Evolutionary conservation across 2,888 invertebrate genomes (phyloP), one percentile per base, ranked within the genome.

Genomic region (Eilema sororculum): DNA sequence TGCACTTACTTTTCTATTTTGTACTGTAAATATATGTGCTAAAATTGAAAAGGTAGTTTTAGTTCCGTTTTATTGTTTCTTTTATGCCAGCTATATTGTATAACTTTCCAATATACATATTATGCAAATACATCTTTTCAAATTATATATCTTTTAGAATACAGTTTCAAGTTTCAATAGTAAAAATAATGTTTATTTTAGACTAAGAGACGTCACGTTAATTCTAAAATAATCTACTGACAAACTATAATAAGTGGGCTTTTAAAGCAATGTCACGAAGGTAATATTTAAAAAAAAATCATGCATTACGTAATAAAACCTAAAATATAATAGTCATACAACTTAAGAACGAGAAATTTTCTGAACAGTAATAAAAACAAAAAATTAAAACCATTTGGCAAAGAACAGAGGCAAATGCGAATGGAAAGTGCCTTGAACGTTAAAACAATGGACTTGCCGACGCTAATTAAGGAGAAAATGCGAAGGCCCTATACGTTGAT

Each of bases 401-500:
- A 74, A 78, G 86, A 77, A 80, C 83, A 81, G 79, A 80, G 78
- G 77, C 79, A 78, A 79, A 78, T 79, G 77, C 77, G 78, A 80
- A 80, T 79, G 77, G 76, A 80, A 82, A 81, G 78, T 81, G 80
- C 78, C 76, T 77, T 72, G 84, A 83, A 83, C 87, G 86, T 84
- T 89, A 85, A 87, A 88, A 89, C 89, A 91, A 90, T 90, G 87
- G 85, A 82, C 84, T 81, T 68, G 80, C 78, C 83, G 72, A 75
- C 80, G 86, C 86, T 89, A 91, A 91, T 90, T 89, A 89, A 84
- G 86, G 87, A 88, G 86, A 88, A 87, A 89, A 86, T 81, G 80
- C 77, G 82, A 80, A 78, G 78, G 73, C 77, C 78, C 73, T 81
- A 73, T 78, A 72, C 69, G 72, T 71, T 81, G 69, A 76, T 77